Percentiles rank a stretch among this genome's conserved stretches.
Conservation (phyloP, 2,888 invertebrate genomes). For the Drosophila atripex region DNA sequence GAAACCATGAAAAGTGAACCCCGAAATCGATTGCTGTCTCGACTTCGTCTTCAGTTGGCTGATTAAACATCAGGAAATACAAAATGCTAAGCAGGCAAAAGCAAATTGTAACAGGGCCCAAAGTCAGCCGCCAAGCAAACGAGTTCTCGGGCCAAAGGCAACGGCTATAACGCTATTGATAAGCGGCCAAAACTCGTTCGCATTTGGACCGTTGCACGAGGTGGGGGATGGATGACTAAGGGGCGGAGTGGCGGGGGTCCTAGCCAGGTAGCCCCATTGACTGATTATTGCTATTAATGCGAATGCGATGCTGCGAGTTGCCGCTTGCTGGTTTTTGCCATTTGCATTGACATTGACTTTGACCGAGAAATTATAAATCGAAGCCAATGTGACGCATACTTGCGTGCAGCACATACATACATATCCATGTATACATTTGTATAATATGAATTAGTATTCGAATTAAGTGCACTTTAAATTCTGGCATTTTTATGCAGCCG, state of each 20-base stretch:
- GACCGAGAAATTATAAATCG: conserved; percentile 74
- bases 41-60: conserved; percentile 39
- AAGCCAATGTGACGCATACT: conserved; percentile 65
- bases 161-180: conserved; percentile 41
- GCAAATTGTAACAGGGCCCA: conserved; percentile 69
- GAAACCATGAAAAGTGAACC: conserved; percentile 23
- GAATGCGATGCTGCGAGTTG: conserved; percentile 32
- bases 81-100: conserved; percentile 69
- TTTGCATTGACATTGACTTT: conserved; percentile 81
- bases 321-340: conserved; percentile 47
- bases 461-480: conserved; percentile 1
- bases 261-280: conserved; percentile 41
- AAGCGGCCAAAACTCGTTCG: conserved; percentile 58
- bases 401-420: neutral
- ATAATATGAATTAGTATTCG: conserved; percentile 6
- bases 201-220: conserved; percentile 60
- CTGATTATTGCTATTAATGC: conserved; percentile 51
- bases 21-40: conserved; percentile 32
- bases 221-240: conserved; percentile 21
- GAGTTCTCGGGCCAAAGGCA: conserved; percentile 51
- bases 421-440: conserved; percentile 2
- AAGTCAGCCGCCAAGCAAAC: conserved; percentile 48
- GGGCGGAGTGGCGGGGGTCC: conserved; percentile 10
- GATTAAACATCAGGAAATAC: conserved; percentile 74
- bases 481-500: neutral